A percentile compares a stretch with the other conserved stretches of the same genome.
Conservation (phyloP, 1,140 invertebrate species). For the Pristionchus pacificus region DNA sequence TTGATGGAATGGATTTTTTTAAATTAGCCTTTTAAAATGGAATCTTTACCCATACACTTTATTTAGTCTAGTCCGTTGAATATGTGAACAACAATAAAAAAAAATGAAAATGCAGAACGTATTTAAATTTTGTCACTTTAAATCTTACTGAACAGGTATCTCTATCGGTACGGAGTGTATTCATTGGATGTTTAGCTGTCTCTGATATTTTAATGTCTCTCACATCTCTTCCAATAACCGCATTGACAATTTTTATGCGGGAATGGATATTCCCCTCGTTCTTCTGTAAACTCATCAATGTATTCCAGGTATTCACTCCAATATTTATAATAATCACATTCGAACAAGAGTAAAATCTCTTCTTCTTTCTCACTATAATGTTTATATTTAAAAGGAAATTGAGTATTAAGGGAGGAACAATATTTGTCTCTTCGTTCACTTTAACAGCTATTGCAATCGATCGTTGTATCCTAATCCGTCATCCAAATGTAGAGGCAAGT, state of each 20-base stretch:
- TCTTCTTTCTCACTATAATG: background rate
- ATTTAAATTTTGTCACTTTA: slow-evolving; percentile 9
- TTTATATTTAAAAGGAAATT: too few species aligned
- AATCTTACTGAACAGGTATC: slow-evolving; percentile 39
- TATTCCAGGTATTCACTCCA: slow-evolving; percentile 47
- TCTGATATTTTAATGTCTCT: slow-evolving; percentile 51
- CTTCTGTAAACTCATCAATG: slow-evolving; percentile 55
- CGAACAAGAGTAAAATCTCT: too few species aligned
- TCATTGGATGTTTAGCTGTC: slow-evolving; percentile 52
- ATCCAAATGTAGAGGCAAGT: slow-evolving; percentile 46
- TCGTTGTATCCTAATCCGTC: slow-evolving; percentile 49
- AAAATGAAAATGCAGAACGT: slow-evolving; percentile 4
- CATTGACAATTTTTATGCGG: slow-evolving; percentile 53
- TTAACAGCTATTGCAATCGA: slow-evolving; percentile 55
- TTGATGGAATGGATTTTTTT: background rate
- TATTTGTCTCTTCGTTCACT: slow-evolving; percentile 56
- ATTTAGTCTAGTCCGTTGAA: background rate
- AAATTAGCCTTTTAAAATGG: too few species aligned
- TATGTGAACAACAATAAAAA: too few species aligned
- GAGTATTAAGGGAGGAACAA: slow-evolving; percentile 53
- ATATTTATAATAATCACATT: too few species aligned
- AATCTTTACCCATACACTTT: too few species aligned
- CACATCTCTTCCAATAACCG: slow-evolving; percentile 53
- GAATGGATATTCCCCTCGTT: slow-evolving; percentile 55
- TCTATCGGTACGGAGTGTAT: slow-evolving; percentile 53